Percentiles rank a stretch among this genome's conserved stretches.
Conservation (phyloP, 37 sponge, comb jelly and placozoan species). For the Mnemiopsis leidyi region DNA sequence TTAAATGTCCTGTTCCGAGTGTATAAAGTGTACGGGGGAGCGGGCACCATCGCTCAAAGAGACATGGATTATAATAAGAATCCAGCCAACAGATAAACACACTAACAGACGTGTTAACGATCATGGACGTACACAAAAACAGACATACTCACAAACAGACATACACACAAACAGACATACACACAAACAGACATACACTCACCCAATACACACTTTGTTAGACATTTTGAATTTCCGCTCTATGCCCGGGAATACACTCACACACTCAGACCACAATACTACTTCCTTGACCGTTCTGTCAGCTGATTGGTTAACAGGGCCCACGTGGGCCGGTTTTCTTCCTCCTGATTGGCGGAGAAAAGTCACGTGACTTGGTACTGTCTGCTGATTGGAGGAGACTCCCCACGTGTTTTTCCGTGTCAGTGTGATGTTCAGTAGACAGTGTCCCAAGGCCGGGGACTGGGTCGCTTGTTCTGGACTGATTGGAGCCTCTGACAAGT, state of each 20-base stretch:
- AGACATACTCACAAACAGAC: neutral
- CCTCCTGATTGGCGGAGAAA: neutral
- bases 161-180: neutral
- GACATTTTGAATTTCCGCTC: slow-evolving; percentile 42
- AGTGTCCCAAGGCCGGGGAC: neutral
- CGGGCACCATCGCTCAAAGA: no score
- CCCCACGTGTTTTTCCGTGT: neutral
- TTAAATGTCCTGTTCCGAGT: neutral
- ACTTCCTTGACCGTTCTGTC: slow-evolving; percentile 37
- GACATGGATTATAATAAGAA: no score
- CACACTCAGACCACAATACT: slow-evolving; percentile 15
- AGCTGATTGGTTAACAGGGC: slow-evolving; percentile 7
- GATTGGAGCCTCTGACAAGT: neutral
- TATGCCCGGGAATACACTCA: slow-evolving; percentile 43
- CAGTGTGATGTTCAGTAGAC: neutral
- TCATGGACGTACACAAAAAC: neutral
- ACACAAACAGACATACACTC: slow-evolving; percentile 39
- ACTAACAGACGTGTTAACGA: neutral
- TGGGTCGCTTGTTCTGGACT: neutral
- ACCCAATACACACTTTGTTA: neutral
- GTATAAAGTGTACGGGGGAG: neutral
- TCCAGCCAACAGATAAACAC: no score
- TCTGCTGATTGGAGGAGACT: neutral
- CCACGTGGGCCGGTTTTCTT: neutral
- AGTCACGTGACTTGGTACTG: slow-evolving; percentile 7